A percentile compares a stretch with the other conserved stretches of the same genome.
phyloP scores from a whole-genome alignment of 2,888 invertebrate genomes.

The Melanchra persicariae region DNA sequence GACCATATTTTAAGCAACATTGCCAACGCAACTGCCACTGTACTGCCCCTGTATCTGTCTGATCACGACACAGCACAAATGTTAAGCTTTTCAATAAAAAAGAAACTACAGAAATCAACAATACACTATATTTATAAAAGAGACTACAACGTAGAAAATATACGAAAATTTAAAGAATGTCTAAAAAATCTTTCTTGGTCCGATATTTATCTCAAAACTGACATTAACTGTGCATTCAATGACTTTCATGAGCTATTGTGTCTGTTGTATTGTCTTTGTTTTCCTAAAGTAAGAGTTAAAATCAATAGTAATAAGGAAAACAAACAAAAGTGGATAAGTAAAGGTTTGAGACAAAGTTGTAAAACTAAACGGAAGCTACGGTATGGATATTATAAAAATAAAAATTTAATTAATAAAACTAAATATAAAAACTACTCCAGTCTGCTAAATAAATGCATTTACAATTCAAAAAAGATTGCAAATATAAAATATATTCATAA shows the following conservation, averaged over 20 bases:
- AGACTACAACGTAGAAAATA: too few relatives aligned
- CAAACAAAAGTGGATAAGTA: conserved; percentile 6
- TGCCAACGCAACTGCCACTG: conserved; percentile 1
- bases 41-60: conserved; percentile 3
- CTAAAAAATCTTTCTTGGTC: neutral
- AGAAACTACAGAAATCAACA: too few relatives aligned
- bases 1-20: too few relatives aligned
- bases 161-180: too few relatives aligned
- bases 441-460: too few relatives aligned
- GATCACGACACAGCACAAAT: conserved; percentile 17
- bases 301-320: neutral
- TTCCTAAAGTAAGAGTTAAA: neutral
- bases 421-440: too few relatives aligned
- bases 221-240: neutral
- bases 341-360: conserved; percentile 5
- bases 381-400: neutral
- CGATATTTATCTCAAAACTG: conserved; percentile 1
- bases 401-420: too few relatives aligned
- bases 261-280: neutral
- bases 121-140: too few relatives aligned
- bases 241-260: neutral
- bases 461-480: too few relatives aligned
- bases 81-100: too few relatives aligned
- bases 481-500: too few relatives aligned
- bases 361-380: conserved; percentile 2